A percentile compares a stretch with the other conserved stretches of the same genome.
These are phyloP conservation scores for Sarcophaga rosellei DNA, from an alignment of 2,888 invertebrate genomes.

Conservation along the genomic window DNA sequence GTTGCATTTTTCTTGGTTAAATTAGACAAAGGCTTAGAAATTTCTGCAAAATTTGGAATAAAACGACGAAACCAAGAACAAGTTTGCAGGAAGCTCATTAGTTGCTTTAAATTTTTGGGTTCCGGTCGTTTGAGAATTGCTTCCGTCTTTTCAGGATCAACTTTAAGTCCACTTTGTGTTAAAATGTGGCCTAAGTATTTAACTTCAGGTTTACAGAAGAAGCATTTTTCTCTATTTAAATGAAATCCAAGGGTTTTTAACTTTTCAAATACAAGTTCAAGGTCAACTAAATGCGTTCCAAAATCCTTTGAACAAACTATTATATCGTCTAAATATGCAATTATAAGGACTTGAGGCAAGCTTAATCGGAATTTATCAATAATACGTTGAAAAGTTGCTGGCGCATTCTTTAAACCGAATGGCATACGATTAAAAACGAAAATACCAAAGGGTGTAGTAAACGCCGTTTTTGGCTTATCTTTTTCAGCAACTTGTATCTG, in stretches of 20 bases:
- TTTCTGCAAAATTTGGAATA: conserved; percentile 70
- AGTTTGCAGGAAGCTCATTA: too few relatives aligned
- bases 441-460: conserved; percentile 75
- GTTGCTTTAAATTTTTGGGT: conserved; percentile 74
- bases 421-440: conserved; percentile 75
- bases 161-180: conserved; percentile 71
- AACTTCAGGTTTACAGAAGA: conserved; percentile 65
- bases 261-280: conserved; percentile 67
- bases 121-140: conserved; percentile 74
- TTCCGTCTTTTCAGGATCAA: conserved; percentile 72
- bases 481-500: conserved; percentile 68
- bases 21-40: too few relatives aligned
- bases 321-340: conserved; percentile 75
- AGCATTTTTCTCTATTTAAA: conserved; percentile 72
- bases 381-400: conserved; percentile 73
- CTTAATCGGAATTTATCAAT: conserved; percentile 72
- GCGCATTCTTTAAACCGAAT: conserved; percentile 75
- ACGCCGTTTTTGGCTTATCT: conserved; percentile 74
- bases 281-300: conserved; percentile 71
- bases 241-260: conserved; percentile 69
- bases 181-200: conserved; percentile 74
- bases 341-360: conserved; percentile 60
- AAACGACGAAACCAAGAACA: conserved; percentile 77
- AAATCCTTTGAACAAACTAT: conserved; percentile 71
- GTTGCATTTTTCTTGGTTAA: too few relatives aligned